phyloP scores from a whole-genome alignment of 2,797 vertebrate species.

The Borostomias antarcticus region DNA sequence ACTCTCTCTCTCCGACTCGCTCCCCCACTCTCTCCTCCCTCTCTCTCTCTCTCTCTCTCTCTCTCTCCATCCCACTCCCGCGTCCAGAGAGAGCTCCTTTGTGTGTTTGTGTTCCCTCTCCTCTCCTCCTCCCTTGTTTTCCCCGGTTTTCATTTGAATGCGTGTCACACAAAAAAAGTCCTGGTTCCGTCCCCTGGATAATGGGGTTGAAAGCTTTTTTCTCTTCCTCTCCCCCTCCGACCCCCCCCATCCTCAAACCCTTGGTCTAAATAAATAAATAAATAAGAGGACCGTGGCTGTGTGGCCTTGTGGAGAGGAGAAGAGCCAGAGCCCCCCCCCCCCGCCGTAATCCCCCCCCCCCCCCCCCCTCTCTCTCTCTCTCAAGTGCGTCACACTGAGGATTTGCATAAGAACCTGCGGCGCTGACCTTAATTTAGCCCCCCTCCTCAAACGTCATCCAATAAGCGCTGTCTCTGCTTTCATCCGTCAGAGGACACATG shows the following conservation, averaged over 20 bases:
- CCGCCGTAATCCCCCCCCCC: constrained; percentile 68
- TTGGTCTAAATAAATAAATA: constrained; percentile 81
- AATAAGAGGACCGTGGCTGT: constrained; percentile 67
- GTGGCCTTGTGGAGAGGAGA: constrained; percentile 32
- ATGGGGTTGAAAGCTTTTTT: constrained; percentile 75
- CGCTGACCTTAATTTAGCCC: constrained; percentile 72
- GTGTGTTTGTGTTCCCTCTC: no score
- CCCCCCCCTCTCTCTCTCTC: constrained; percentile 9
- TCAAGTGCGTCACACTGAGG: constrained; percentile 45
- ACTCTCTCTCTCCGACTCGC: background rate
- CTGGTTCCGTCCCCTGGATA: constrained; percentile 64
- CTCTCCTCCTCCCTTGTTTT: background rate
- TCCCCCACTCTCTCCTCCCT: background rate
- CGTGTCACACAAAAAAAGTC: constrained; percentile 67
- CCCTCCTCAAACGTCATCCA: constrained; percentile 64
- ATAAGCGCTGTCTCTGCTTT: constrained; percentile 47
- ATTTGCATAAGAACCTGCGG: constrained; percentile 73
- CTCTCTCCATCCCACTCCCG: background rate
- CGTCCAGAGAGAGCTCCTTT: no score
- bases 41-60: background rate
- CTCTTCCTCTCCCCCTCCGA: constrained; percentile 24
- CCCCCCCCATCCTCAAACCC: constrained; percentile 32
- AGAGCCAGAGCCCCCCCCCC: constrained; percentile 72
- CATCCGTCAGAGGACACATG: constrained; percentile 47
- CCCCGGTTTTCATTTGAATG: constrained; percentile 70